Evolutionary conservation across 2,113 vertebrate genomes (phyloP).

Genomic region (Propithecus coquereli): DNA sequence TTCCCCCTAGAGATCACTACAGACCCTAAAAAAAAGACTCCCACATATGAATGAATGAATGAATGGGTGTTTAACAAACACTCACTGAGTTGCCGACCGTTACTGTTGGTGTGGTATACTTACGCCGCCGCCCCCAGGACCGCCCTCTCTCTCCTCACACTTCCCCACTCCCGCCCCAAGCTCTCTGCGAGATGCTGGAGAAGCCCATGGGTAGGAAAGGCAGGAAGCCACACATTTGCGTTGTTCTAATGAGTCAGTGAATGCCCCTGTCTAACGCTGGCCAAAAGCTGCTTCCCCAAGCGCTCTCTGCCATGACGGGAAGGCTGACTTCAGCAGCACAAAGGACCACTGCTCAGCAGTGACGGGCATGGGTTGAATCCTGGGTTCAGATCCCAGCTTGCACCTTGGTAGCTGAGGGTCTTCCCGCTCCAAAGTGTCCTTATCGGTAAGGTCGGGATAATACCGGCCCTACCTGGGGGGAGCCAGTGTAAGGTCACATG

Average conservation of each 20-base stretch:
- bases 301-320: too few relatives aligned
- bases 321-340: too few relatives aligned
- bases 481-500: background rate
- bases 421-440: background rate
- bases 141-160: background rate
- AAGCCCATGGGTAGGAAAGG: background rate
- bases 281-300: background rate
- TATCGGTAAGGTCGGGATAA: too few relatives aligned
- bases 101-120: fast-evolving
- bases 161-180: background rate
- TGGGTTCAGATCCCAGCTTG: background rate
- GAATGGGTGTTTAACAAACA: background rate
- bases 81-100: background rate
- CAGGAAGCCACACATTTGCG: background rate
- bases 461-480: background rate
- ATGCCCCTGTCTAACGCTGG: background rate
- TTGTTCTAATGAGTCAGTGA: background rate
- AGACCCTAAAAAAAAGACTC: background rate
- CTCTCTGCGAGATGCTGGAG: background rate
- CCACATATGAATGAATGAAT: background rate
- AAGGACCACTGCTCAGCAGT: fast-evolving
- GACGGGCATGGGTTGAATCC: background rate
- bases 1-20: background rate
- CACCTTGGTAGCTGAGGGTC: background rate
- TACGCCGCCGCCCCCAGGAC: background rate